Evolutionary conservation across 64 coral and sea anemone genomes (phyloP), one percentile per base, ranked within the genome.

Genomic region (Stichodactyla helianthus): DNA sequence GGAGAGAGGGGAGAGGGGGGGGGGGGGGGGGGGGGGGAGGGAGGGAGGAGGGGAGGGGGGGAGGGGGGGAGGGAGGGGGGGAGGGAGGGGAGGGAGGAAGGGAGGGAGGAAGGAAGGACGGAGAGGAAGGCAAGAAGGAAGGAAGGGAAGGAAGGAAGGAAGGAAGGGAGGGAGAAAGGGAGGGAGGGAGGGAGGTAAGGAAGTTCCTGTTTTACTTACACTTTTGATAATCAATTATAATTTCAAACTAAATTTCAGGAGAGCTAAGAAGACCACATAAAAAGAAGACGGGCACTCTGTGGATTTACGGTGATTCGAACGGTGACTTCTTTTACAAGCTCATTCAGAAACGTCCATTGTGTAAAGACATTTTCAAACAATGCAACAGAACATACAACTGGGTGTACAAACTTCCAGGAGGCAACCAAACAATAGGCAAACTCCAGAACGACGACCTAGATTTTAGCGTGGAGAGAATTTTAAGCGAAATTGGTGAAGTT

Each of bases 301-400:
- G 94, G 94, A 90, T 97, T 58, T 97, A 93, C 65, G 94, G 94
- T 20, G 94, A 97, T 64, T 97, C 94, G 0, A 84, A 92, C 9
- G 94, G 94, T 23, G 91, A 97, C 59, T 88, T 97, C 84, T 97
- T 97, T 79, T 90, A 93, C 74, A 92, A 93, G 79, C 89, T 90
- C 20, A 90, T 97, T 19, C n/a, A 87, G 6, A 92, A 55, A 53
- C 81, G 79, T 25, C 91, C 91, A 3, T 81, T 97, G 5, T 97
- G 94, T 88, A 97, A 12, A 51, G 62, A 79, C 59, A 85, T 64
- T 79, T 97, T 97, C 57, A 81, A 90, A 67, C 82, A 84, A 84
- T 97, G 94, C 26, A 93, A 90, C 56, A 88, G 56, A 56, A 90
- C 94, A 22, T 97, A 97, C 55, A 97, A 93, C 60, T 97, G 94